Percentiles rank a stretch among this genome's conserved stretches.
Conservation (phyloP, 64 coral and sea anemone genomes). For the Montipora capricornis region DNA sequence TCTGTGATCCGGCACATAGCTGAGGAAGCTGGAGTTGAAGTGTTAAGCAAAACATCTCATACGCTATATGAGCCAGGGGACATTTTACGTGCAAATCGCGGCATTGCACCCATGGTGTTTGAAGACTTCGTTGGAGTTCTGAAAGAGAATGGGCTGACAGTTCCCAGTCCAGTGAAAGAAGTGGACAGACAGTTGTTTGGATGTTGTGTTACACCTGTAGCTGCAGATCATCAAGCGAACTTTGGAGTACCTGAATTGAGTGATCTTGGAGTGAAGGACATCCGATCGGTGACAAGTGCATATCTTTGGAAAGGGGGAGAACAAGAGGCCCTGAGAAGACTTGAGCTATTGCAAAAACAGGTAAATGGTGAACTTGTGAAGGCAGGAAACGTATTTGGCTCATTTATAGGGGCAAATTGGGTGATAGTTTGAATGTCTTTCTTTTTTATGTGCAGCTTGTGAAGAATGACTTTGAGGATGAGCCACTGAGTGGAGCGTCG, state of each 20-base stretch:
- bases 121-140: slow-evolving; percentile 41
- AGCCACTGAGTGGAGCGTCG: neutral
- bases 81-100: slow-evolving; percentile 26
- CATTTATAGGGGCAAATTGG: neutral
- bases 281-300: slow-evolving; percentile 5
- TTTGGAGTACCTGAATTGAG: slow-evolving; percentile 49
- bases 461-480: slow-evolving; percentile 45
- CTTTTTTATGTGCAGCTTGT: slow-evolving; percentile 6
- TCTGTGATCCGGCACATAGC: slow-evolving; percentile 54
- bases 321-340: slow-evolving; percentile 38
- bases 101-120: slow-evolving; percentile 17
- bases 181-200: slow-evolving; percentile 27
- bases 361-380: neutral
- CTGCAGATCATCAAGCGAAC: neutral
- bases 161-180: slow-evolving; percentile 20
- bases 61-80: slow-evolving; percentile 70
- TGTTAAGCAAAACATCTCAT: slow-evolving; percentile 67
- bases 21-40: slow-evolving; percentile 62
- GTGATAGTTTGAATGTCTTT: neutral
- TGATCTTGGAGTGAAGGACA: slow-evolving; percentile 69
- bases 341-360: slow-evolving; percentile 22
- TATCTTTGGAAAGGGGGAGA: slow-evolving; percentile 64
- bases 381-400: neutral
- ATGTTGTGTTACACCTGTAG: slow-evolving; percentile 20
- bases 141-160: neutral